Conservation (phyloP, 2,797 vertebrate species). For the Ctenosaura bakeri region DNA sequence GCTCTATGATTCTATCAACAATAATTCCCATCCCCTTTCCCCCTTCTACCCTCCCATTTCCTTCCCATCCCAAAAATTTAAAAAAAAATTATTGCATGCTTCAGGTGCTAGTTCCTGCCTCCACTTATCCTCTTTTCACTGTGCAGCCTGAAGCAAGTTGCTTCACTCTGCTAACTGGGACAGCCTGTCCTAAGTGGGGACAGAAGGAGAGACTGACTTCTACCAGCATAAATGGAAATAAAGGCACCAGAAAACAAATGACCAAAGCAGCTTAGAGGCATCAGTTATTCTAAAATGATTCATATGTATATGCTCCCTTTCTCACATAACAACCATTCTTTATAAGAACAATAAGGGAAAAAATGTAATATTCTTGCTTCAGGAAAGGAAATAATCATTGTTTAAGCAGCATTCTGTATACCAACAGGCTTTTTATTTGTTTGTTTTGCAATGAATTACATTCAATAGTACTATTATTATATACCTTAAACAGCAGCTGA, state of each 20-base stretch:
- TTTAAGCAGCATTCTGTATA: accelerated
- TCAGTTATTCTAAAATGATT: background rate
- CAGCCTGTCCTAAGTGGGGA: background rate
- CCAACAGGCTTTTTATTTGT: background rate
- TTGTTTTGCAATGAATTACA: background rate
- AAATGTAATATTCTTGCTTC: slow-evolving; percentile 21
- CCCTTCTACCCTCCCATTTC: too few species aligned
- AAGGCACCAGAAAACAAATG: background rate
- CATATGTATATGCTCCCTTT: background rate
- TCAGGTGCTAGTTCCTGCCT: too few species aligned
- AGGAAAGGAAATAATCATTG: slow-evolving; percentile 43
- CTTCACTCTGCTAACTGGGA: background rate
- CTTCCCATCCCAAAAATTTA: too few species aligned
- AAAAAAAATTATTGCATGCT: too few species aligned
- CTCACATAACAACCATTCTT: slow-evolving; percentile 1
- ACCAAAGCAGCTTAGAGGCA: background rate
- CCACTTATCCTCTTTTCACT: background rate
- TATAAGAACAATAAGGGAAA: background rate
- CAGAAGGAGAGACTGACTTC: background rate
- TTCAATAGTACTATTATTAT: background rate
- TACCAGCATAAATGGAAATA: background rate
- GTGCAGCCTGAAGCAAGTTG: background rate
- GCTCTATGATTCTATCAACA: too few species aligned
- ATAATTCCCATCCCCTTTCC: too few species aligned
- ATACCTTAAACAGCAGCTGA: background rate